Percentiles rank a stretch among this genome's conserved stretches.
Evolutionary conservation across 2,797 vertebrate genomes (phyloP).

Genomic region (Cossypha niveicapilla): DNA sequence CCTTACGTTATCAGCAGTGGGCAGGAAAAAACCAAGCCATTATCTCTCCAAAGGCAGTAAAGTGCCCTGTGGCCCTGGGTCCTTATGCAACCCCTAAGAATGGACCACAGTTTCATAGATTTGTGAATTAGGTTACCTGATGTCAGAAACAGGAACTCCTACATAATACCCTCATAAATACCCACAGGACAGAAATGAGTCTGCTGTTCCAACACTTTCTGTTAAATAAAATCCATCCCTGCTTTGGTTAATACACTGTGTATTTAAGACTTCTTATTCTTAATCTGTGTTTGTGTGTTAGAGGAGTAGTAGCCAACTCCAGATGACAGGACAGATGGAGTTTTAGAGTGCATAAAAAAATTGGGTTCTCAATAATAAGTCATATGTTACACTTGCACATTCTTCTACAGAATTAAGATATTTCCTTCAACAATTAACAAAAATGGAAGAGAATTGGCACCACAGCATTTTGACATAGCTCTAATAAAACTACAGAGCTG

Average conservation of each 20-base stretch:
- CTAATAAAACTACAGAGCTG: neutral
- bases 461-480: neutral
- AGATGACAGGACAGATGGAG: constrained; percentile 49
- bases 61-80: neutral
- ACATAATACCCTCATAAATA: neutral
- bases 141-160: neutral
- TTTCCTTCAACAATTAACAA: constrained; percentile 37
- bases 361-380: neutral
- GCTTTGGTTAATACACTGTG: constrained; percentile 19
- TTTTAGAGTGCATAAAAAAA: constrained; percentile 43
- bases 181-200: neutral
- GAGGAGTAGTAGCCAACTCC: constrained; percentile 38
- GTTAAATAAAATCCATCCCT: constrained; percentile 8
- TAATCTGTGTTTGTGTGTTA: neutral
- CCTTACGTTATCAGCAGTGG: neutral
- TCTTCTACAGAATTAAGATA: constrained; percentile 45
- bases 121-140: neutral
- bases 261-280: constrained; percentile 50
- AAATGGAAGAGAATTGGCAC: neutral
- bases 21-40: neutral
- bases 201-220: neutral
- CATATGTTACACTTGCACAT: neutral
- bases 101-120: fast-evolving
- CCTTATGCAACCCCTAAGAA: neutral
- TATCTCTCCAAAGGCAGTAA: neutral